Percentiles rank a stretch among this genome's conserved stretches.
These are phyloP conservation scores for Drosophila recens DNA, from an alignment of 2,888 invertebrate species.

Conservation along the genomic window DNA sequence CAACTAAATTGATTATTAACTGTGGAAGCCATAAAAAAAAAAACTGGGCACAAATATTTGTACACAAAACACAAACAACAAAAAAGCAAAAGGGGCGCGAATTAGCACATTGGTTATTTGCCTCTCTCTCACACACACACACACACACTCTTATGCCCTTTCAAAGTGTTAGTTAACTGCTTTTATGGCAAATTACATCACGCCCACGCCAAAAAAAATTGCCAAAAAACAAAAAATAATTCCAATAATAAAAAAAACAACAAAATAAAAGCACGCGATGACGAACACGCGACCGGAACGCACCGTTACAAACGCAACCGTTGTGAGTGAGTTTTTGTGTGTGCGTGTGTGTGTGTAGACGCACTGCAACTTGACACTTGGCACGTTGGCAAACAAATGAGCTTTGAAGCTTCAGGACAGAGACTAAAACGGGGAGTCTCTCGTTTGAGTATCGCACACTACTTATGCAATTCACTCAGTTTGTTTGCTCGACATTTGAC, in stretches of 20 bases:
- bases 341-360: slow-evolving; percentile 14
- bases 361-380: slow-evolving; percentile 65
- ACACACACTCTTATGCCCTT: not conserved
- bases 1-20: slow-evolving; percentile 74
- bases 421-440: slow-evolving; percentile 33
- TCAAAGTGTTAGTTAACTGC: slow-evolving; percentile 71
- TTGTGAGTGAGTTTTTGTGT: slow-evolving; percentile 15
- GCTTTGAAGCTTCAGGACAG: slow-evolving; percentile 51
- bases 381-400: slow-evolving; percentile 71
- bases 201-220: slow-evolving; percentile 66
- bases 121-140: not conserved
- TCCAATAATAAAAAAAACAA: not conserved
- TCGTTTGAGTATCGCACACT: slow-evolving; percentile 46
- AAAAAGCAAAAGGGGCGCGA: slow-evolving; percentile 29
- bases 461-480: slow-evolving; percentile 76
- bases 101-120: slow-evolving; percentile 68
- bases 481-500: slow-evolving; percentile 73
- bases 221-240: slow-evolving; percentile 20
- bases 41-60: slow-evolving; percentile 30
- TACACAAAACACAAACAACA: slow-evolving; percentile 2
- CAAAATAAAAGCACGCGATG: slow-evolving; percentile 64
- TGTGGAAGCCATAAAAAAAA: slow-evolving; percentile 44
- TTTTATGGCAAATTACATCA: slow-evolving; percentile 79
- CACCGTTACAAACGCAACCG: slow-evolving; percentile 52
- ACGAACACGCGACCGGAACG: slow-evolving; percentile 76